These are phyloP conservation scores for Sminthurinus aureus DNA, from an alignment of 2,888 invertebrate genomes.

Conservation along the genomic window DNA sequence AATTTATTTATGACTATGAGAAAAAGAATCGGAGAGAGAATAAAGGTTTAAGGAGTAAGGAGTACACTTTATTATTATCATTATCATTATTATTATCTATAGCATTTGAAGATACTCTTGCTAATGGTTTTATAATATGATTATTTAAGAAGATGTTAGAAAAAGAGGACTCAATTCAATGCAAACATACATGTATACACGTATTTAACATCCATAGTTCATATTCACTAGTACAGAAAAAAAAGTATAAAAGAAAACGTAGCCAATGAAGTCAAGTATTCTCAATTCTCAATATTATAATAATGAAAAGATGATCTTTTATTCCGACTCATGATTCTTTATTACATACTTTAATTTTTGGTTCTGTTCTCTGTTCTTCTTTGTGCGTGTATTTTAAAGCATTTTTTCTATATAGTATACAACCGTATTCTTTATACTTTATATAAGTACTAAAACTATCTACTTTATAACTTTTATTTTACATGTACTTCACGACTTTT, in stretches of 20 bases:
- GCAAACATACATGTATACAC: not conserved
- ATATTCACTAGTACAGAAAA: not conserved
- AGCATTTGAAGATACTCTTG: not conserved
- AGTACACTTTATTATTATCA: not conserved
- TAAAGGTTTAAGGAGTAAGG: not conserved
- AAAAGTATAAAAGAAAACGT: not conserved
- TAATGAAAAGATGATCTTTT: conserved; percentile 15
- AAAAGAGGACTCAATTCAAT: not conserved
- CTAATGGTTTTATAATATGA: not conserved
- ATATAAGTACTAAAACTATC: not conserved
- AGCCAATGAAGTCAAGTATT: conserved; percentile 24
- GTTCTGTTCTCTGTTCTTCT: not conserved
- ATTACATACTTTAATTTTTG: not conserved
- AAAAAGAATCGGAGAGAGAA: not conserved
- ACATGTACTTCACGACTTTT: not conserved
- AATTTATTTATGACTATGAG: not conserved
- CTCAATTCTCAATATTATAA: not conserved
- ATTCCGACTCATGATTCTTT: conserved; percentile 3
- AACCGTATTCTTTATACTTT: too few relatives aligned
- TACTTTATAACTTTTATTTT: not conserved
- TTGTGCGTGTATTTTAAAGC: not conserved
- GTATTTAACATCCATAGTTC: not conserved
- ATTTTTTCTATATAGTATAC: not conserved
- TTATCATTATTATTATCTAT: not conserved
- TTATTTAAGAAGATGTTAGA: not conserved